Evolutionary conservation across 2,888 invertebrate species (phyloP).

Genomic region (Catocala nupta): DNA sequence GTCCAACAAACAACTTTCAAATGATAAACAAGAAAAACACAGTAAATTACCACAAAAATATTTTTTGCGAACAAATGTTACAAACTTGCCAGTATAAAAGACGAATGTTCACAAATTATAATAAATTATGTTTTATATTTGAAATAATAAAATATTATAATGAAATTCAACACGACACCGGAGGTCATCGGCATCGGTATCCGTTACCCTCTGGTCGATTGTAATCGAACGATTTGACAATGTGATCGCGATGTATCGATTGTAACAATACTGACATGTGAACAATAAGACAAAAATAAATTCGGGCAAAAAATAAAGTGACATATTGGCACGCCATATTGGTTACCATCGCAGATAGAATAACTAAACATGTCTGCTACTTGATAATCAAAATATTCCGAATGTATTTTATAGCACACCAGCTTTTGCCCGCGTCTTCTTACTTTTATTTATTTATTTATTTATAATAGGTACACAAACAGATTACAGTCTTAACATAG

Average conservation of each 20-base stretch:
- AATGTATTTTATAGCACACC: too few relatives aligned
- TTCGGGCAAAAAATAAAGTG: slow-evolving; percentile 29
- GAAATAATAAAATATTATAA: slow-evolving; percentile 45
- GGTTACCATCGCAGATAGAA: slow-evolving; percentile 23
- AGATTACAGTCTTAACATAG: too few relatives aligned
- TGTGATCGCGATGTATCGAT: slow-evolving; percentile 35
- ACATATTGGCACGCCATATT: slow-evolving; percentile 25
- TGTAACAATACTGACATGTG: slow-evolving; percentile 44
- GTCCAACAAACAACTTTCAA: too few relatives aligned
- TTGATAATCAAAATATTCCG: too few relatives aligned
- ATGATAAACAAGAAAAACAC: too few relatives aligned
- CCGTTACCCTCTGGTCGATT: slow-evolving; percentile 40
- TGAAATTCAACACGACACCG: slow-evolving; percentile 45
- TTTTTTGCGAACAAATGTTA: neutral
- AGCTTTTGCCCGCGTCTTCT: too few relatives aligned
- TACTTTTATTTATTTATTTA: too few relatives aligned
- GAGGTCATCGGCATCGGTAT: slow-evolving; percentile 48
- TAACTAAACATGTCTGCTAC: neutral
- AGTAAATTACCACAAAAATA: neutral
- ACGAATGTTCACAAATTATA: slow-evolving; percentile 33
- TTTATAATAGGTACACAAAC: too few relatives aligned
- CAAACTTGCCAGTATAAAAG: slow-evolving; percentile 5
- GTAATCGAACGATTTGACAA: slow-evolving; percentile 47
- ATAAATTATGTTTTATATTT: slow-evolving; percentile 39
- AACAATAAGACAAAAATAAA: slow-evolving; percentile 40